Conservation (phyloP, 2,113 vertebrate species). For the Hippoglossus stenolepis region DNA sequence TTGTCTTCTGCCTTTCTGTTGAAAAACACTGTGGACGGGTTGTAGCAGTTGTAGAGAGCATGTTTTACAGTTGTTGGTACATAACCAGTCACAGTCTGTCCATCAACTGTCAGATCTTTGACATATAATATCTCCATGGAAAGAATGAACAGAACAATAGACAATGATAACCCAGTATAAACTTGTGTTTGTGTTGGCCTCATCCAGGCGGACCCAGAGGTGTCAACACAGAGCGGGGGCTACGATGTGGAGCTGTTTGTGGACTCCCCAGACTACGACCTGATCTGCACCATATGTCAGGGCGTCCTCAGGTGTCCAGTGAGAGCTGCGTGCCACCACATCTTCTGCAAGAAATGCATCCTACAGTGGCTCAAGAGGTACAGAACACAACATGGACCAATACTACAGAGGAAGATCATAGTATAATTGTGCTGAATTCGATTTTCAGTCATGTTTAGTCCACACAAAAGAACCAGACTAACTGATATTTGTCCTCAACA, state of each 20-base stretch:
- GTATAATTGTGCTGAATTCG: neutral
- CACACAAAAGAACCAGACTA: neutral
- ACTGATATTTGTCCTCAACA: constrained; percentile 45
- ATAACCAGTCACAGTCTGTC: neutral
- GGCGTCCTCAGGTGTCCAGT: constrained; percentile 88
- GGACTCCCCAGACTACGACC: constrained; percentile 84
- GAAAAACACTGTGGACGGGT: constrained; percentile 21
- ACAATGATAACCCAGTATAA: neutral
- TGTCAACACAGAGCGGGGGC: constrained; percentile 83
- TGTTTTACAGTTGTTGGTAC: neutral
- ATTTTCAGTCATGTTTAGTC: neutral
- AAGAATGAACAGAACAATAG: neutral
- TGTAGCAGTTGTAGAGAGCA: neutral
- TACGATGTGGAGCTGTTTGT: constrained; percentile 89
- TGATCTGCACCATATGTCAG: constrained; percentile 90
- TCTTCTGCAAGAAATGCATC: constrained; percentile 92
- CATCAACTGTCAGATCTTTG: neutral
- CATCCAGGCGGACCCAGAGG: constrained; percentile 68
- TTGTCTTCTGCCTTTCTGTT: constrained; percentile 43
- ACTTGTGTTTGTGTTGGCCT: constrained; percentile 1
- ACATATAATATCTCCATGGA: neutral
- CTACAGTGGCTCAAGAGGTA: constrained; percentile 90
- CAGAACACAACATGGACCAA: neutral
- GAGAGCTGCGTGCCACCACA: constrained; percentile 86
- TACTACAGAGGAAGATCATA: neutral